Conservation (phyloP, 2,797 vertebrate species). For the Coregonus suidteri region DNA sequence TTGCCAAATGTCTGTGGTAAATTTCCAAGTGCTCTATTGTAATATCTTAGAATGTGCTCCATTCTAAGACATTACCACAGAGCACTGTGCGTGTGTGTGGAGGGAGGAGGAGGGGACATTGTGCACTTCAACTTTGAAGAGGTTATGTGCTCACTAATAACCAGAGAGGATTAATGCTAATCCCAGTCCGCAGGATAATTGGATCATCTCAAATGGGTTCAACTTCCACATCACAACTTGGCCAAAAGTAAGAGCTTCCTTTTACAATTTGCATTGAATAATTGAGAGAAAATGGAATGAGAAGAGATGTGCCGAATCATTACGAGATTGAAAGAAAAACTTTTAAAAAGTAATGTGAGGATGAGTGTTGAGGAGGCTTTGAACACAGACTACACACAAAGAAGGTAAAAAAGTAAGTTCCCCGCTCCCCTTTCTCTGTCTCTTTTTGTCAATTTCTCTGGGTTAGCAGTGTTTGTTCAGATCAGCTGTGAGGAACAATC, state of each 20-base stretch:
- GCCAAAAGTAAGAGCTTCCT: slow-evolving; percentile 40
- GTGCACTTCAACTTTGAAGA: slow-evolving; percentile 52
- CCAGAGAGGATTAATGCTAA: slow-evolving; percentile 71
- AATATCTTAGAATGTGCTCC: slow-evolving; percentile 8
- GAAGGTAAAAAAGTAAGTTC: not conserved
- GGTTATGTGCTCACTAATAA: slow-evolving; percentile 61
- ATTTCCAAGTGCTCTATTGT: slow-evolving; percentile 4
- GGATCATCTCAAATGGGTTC: slow-evolving; percentile 68
- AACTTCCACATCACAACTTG: slow-evolving; percentile 52
- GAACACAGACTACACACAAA: not conserved
- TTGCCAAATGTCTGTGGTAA: slow-evolving; percentile 37
- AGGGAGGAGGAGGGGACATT: slow-evolving; percentile 33
- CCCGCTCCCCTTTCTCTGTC: not conserved
- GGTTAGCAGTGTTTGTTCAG: slow-evolving; percentile 42
- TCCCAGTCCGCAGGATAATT: slow-evolving; percentile 68
- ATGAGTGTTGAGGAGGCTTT: not conserved
- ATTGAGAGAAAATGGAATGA: slow-evolving; percentile 23
- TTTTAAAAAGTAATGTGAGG: slow-evolving; percentile 3
- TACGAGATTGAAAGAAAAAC: slow-evolving; percentile 20
- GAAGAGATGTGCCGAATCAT: not conserved
- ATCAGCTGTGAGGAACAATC: slow-evolving; percentile 63
- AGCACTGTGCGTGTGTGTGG: slow-evolving; percentile 2
- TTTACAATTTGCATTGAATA: slow-evolving; percentile 41
- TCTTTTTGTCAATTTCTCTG: slow-evolving; percentile 10
- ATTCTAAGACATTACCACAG: slow-evolving; percentile 32